These are phyloP conservation scores for Trichonephila clavipes DNA, from an alignment of 1,140 invertebrate genomes.

Conservation along the genomic window DNA sequence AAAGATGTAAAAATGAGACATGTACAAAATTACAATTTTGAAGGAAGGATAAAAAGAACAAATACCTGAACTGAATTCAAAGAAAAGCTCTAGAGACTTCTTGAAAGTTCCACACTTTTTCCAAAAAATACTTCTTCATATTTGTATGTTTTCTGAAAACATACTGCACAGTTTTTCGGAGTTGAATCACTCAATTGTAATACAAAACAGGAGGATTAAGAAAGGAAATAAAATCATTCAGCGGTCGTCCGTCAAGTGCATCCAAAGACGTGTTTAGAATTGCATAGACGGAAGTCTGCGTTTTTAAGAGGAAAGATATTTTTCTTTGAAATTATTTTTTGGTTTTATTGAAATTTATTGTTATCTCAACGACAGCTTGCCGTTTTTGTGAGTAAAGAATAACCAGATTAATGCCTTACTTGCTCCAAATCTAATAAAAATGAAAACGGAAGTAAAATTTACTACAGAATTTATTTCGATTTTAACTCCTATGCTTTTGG, in stretches of 20 bases:
- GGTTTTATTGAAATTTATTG: conserved; percentile 34
- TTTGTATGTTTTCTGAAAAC: not conserved
- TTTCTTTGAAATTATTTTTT: not conserved
- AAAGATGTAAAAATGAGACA: too few relatives aligned
- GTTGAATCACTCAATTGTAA: conserved; percentile 8
- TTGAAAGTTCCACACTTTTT: not conserved
- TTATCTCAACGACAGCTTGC: conserved; percentile 19
- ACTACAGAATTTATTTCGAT: not conserved
- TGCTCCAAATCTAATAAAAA: not conserved
- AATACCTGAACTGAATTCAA: not conserved
- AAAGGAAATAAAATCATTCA: conserved; percentile 31
- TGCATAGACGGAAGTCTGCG: not conserved
- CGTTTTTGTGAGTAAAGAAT: not conserved
- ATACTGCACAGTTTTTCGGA: not conserved
- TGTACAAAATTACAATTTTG: too few relatives aligned
- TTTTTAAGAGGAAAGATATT: not conserved
- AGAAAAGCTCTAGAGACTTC: not conserved
- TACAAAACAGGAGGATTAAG: not conserved
- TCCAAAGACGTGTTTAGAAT: not conserved
- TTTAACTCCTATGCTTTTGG: not conserved
- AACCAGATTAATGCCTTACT: not conserved
- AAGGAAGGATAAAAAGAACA: not conserved
- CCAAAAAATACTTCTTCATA: not conserved
- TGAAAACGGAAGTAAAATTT: not conserved
- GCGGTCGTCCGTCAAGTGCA: not conserved